Percentiles rank a stretch among this genome's conserved stretches.
Evolutionary conservation across 2,113 vertebrate genomes (phyloP).

Genomic region (Chunga burmeisteri): DNA sequence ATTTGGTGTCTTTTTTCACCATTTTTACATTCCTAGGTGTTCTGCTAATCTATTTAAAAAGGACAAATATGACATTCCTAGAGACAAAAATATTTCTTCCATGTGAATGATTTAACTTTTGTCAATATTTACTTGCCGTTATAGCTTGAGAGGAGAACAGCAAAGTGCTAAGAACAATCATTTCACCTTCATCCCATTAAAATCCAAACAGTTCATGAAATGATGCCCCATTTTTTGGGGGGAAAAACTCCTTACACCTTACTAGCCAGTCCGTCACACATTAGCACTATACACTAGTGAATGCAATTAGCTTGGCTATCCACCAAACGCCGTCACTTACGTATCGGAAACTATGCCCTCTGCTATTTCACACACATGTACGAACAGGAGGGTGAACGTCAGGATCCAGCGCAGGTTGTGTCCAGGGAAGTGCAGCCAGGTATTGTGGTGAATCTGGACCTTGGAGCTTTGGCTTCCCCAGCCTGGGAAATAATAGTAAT

Average conservation of each 20-base stretch:
- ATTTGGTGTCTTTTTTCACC: not conserved
- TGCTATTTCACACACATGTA: constrained; percentile 96
- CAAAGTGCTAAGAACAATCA: not conserved
- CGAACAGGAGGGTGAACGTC: constrained; percentile 92
- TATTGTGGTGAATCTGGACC: constrained; percentile 98
- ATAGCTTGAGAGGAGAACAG: not conserved
- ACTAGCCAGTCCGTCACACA: not conserved
- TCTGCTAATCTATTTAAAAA: not conserved
- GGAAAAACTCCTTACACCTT: not conserved
- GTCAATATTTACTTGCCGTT: not conserved
- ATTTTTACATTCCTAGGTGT: not conserved
- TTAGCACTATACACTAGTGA: not conserved
- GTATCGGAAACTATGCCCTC: constrained; percentile 92
- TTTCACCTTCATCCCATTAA: not conserved
- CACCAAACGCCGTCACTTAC: constrained; percentile 71
- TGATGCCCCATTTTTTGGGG: accelerated
- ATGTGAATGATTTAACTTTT: not conserved
- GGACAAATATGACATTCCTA: not conserved
- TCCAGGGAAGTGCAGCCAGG: constrained; percentile 97
- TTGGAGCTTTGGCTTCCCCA: constrained; percentile 99
- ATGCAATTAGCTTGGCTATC: not conserved
- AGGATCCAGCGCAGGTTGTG: constrained; percentile 97
- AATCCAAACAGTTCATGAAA: not conserved
- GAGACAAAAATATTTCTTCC: not conserved
- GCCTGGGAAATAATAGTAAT: constrained; percentile 70